A percentile compares a stretch with the other conserved stretches of the same genome.
These are phyloP conservation scores for Geothlypis trichas DNA, from an alignment of 2,113 vertebrate species.

Conservation along the genomic window DNA sequence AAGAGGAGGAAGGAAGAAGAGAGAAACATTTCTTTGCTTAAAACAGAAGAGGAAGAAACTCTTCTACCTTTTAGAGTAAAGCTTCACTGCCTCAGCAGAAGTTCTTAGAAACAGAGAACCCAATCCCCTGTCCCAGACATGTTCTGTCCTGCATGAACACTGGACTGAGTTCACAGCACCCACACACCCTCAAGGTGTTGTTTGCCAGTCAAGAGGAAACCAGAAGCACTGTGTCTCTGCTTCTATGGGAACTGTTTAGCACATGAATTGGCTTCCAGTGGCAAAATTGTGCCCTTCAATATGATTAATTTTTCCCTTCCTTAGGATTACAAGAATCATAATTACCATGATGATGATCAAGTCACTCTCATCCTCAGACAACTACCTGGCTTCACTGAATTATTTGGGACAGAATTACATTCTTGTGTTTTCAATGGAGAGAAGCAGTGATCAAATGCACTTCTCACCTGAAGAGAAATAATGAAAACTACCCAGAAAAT, in stretches of 20 bases:
- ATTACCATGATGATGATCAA: neutral
- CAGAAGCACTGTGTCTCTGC: neutral
- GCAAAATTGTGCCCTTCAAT: neutral
- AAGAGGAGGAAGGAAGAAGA: neutral
- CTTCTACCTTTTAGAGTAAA: neutral
- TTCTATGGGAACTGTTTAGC: neutral
- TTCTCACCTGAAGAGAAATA: neutral
- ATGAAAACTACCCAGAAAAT: neutral
- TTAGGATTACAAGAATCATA: neutral
- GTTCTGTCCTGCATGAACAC: neutral
- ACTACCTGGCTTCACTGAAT: neutral
- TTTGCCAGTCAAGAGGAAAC: neutral
- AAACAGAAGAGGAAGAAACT: neutral
- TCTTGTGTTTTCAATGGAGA: neutral
- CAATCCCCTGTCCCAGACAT: neutral
- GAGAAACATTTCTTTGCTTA: neutral
- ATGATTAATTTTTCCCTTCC: neutral
- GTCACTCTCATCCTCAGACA: neutral
- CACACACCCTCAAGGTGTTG: neutral
- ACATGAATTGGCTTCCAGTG: neutral
- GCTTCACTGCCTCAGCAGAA: neutral
- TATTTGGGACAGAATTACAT: neutral
- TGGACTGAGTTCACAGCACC: neutral
- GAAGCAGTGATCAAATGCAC: neutral
- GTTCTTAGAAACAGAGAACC: neutral